Evolutionary conservation across 1,140 invertebrate species (phyloP).

Genomic region (Pogonus chalceus): DNA sequence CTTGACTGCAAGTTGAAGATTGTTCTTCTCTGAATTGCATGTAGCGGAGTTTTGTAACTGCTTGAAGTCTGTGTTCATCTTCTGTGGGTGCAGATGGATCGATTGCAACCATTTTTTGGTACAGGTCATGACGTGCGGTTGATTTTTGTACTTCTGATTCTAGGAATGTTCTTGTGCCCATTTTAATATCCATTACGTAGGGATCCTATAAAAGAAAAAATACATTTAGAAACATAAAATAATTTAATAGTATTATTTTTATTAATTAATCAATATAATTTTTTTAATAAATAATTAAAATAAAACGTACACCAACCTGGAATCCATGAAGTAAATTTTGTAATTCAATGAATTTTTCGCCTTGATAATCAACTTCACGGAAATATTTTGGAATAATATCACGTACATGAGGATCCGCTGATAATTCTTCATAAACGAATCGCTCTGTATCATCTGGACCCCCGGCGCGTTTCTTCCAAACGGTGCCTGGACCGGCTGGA

Average conservation of each 20-base stretch:
- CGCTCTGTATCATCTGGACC: constrained; percentile 65
- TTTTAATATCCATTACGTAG: constrained; percentile 87
- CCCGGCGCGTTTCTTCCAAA: constrained; percentile 77
- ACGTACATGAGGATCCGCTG: constrained; percentile 59
- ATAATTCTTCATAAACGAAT: constrained; percentile 71
- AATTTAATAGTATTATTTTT: no score
- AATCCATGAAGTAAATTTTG: constrained; percentile 81
- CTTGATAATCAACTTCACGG: constrained; percentile 73
- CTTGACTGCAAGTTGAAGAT: constrained; percentile 84
- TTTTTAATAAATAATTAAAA: background rate
- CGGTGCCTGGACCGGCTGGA: constrained; percentile 84
- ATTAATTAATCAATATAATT: background rate
- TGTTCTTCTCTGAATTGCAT: constrained; percentile 92
- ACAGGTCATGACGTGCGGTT: constrained; percentile 64
- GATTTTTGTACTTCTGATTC: constrained; percentile 87
- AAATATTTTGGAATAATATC: constrained; percentile 80
- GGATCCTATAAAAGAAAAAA: constrained; percentile 56
- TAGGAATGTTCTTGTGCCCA: constrained; percentile 85
- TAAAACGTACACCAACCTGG: constrained; percentile 24
- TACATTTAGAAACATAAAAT: no score
- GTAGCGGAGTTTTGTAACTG: constrained; percentile 87
- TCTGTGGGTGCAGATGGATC: constrained; percentile 76
- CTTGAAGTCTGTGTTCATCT: constrained; percentile 64
- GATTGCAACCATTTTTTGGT: constrained; percentile 89
- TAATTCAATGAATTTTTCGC: constrained; percentile 82